Evolutionary conservation across 1,140 invertebrate genomes (phyloP).

Genomic region (Prorops nasuta): DNA sequence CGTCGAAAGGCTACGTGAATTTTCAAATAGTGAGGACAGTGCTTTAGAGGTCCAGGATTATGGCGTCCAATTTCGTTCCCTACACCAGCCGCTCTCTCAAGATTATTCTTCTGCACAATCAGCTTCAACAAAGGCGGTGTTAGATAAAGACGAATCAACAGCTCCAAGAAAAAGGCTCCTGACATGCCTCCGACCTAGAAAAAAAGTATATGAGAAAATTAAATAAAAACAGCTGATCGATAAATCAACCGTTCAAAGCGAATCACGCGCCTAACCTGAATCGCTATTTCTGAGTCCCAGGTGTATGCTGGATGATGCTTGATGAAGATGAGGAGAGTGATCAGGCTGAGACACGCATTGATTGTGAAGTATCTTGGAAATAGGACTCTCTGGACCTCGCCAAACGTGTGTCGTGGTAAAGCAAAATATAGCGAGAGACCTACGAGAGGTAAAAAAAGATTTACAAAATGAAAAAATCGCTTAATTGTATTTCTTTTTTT

Average conservation of each 20-base stretch:
- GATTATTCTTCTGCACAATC: conserved; percentile 66
- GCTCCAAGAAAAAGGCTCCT: conserved; percentile 68
- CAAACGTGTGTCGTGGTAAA: conserved; percentile 78
- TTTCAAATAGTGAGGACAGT: conserved; percentile 71
- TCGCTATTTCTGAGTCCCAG: conserved; percentile 48
- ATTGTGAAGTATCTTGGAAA: conserved; percentile 83
- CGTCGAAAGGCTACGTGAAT: conserved; percentile 67
- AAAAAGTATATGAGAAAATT: conserved; percentile 12
- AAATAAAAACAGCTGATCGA: too few species aligned
- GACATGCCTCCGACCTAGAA: conserved; percentile 65
- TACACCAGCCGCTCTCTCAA: conserved; percentile 69
- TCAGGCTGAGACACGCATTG: conserved; percentile 71
- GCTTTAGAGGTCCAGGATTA: conserved; percentile 63
- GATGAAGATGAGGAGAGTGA: conserved; percentile 69
- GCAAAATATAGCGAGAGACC: conserved; percentile 80
- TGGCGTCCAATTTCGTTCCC: conserved; percentile 71
- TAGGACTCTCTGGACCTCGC: conserved; percentile 77
- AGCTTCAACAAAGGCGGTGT: conserved; percentile 65
- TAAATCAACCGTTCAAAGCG: too few species aligned
- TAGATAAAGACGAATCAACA: conserved; percentile 67
- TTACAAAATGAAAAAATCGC: too few species aligned
- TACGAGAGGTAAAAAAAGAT: conserved; percentile 51
- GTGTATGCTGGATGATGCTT: conserved; percentile 56
- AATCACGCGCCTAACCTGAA: too few species aligned
- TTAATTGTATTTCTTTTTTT: too few species aligned